Percentiles rank a stretch among this genome's conserved stretches.
Conservation (phyloP, 2,888 invertebrate species). For the Orchesellides sinensis region DNA sequence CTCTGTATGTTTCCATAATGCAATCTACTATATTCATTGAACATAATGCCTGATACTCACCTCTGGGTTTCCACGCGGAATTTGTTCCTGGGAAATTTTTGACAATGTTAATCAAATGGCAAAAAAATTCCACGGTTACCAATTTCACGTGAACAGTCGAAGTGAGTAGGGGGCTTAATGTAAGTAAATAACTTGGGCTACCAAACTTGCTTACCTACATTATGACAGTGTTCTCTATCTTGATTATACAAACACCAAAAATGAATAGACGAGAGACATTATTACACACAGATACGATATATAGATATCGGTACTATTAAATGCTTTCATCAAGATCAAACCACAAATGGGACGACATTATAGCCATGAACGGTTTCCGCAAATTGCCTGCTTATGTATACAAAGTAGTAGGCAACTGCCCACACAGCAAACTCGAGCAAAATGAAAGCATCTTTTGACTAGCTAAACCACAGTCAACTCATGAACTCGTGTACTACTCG, state of each 20-base stretch:
- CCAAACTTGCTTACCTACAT: no score
- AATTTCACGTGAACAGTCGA: no score
- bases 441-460: constrained; percentile 20
- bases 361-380: constrained; percentile 46
- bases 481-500: neutral
- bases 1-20: constrained; percentile 46
- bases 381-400: constrained; percentile 44
- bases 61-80: no score
- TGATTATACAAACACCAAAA: no score
- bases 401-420: constrained; percentile 2
- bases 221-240: no score
- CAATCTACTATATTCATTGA: constrained; percentile 27
- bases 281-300: neutral
- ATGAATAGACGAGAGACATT: neutral
- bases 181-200: no score
- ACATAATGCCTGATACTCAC: neutral
- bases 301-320: constrained; percentile 28
- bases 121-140: no score
- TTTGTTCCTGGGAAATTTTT: no score
- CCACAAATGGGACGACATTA: constrained; percentile 58
- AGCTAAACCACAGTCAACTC: constrained; percentile 21
- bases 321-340: constrained; percentile 59
- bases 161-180: no score
- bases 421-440: neutral
- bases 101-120: no score